Base-by-base conservation (phyloP, 2,888 invertebrate genomes). In the Hypena proboscidalis region DNA sequence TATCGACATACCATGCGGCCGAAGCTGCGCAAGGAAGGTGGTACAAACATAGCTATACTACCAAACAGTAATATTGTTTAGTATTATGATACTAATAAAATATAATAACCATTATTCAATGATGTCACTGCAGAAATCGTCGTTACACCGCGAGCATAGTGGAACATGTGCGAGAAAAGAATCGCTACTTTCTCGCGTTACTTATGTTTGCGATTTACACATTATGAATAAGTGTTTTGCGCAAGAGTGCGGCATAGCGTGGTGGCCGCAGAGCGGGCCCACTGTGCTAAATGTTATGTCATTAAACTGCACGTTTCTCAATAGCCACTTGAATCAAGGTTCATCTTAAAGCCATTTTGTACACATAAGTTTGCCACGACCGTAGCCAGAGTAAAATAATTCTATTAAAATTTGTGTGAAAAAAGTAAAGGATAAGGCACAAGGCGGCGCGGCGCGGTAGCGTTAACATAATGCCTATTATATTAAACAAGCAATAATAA, bases 121-220 rank as follows among this genome's bases (percentile, higher is more conserved):
- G n/a, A n/a, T n/a, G n/a, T n/a, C n/a, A n/a, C n/a, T n/a, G 70
- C 74, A 67, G 65, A 74, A 70, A 49, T 60, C 54, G 64, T 48
- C 66, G 47, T 53, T 43, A 46, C 35, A 33, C n/a, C n/a, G n/a
- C 45, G n/a, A n/a, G n/a, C n/a, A n/a, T 39, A 34, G 21, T 51
- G 46, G 60, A 64, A 65, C 74, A 71, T 71, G 74, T 67, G 66
- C 74, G 77, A 74, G 71, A 80, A 85, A 80, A 80, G 77, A 83
- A 79, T 83, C 71, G 79, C 61, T 66, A 81, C 86, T 86, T 87
- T 88, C 85, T 82, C 85, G 71, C 75, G 74, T 78, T 80, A 80
- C 81, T 85, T 85, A 82, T 84, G 86, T 85, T 83, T 73, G 76
- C 80, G 77, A 83, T 83, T 83, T 80, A 79, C 76, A 73, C 75